Evolutionary conservation across 2,113 vertebrate species (phyloP), one percentile per base, ranked within the genome.

Genomic region (Rhodinocichla rosea): DNA sequence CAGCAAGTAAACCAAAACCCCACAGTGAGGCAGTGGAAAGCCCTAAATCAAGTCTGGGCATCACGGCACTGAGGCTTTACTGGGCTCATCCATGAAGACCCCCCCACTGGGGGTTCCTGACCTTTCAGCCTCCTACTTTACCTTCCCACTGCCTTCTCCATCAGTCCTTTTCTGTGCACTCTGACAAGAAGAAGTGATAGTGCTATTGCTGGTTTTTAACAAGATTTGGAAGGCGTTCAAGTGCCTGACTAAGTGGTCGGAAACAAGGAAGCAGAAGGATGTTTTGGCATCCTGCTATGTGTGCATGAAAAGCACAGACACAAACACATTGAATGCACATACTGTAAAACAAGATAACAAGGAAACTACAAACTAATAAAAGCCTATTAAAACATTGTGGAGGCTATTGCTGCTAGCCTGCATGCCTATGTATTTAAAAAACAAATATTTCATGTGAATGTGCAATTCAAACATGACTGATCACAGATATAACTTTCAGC

Each of bases 301-400:
- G 91, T 87, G 83, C 83, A 28, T 92, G 94, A 95, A 85, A 94
- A 92, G 83, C 80, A 87, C 37, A 93, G 95, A 91, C 95, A 89
- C 95, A 94, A 92, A 92, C 80, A 91, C 94, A 93, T 50, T 80
- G 87, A 91, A 65, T 32, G 27, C 74, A 94, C 59, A 75, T 93
- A 92, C 89, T 97, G 91, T 96, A 91, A 97, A 96, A 74, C 95
- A 83, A 91, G 88, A 97, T 91, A 97, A 74, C 90, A 95, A 77
- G 92, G 83, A 85, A 47, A 92, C 68, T 94, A 89, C 50, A 57
- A 95, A 95, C 94, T 94, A 92, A 97, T 87, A 96, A 97, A 95
- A 91, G 76, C 68, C 68, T 63, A 89, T n/a, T 82, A 95, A 96
- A 96, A 95, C 82, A 89, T 94, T 14, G 28, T 65, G 85, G 89